Evolutionary conservation across 2,888 invertebrate species (phyloP), one percentile per base, ranked within the genome.

Genomic region (Heliothis peltigera): DNA sequence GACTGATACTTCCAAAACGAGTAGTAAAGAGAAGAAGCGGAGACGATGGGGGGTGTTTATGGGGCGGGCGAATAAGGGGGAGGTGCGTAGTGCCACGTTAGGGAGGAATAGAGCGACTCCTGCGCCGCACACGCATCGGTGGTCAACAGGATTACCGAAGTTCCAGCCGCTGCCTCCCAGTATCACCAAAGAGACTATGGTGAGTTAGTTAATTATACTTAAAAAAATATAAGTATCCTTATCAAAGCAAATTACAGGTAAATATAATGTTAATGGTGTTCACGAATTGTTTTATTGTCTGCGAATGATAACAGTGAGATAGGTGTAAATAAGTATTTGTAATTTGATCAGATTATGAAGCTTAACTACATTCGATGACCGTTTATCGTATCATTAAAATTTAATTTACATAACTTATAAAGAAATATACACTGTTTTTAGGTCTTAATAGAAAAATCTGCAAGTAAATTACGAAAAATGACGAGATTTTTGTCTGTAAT

Each of bases 111-210:
- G 96, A 73, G 94, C 94, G n/a, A 95, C 95, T 65, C 92, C 91
- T 77, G 89, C 92, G 60, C 87, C 86, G 47, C 93, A 96, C 81
- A 95, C 96, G 77, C 96, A 97, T 84, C 90, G 97, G 47, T 97
- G 97, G 97, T 97, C 97, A 0, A 97, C 97, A 0, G 97, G 96
- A 0, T 92, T 96, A 73, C 97, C 97, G 17, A 96, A 96, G 80
- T 95, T 96, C 43, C 96, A 97, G 85, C 97, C 97, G 4, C 91
- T 97, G 63, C 97, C 97, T 25, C 97, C 97, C 0, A 96, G 96
- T 53, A 97, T 97, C 84, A 97, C 97, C 84, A 97, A 97, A 93
- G 97, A 97, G 91, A 97, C 97, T 73, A 96, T 97, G 97, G 97
- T 97, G 83, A 93, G 95, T 56, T 0, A 15, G 3, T 25, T n/a